Percentiles rank a stretch among this genome's conserved stretches.
Conservation (phyloP, 2,888 invertebrate genomes). For the Apocheima hispidaria region DNA sequence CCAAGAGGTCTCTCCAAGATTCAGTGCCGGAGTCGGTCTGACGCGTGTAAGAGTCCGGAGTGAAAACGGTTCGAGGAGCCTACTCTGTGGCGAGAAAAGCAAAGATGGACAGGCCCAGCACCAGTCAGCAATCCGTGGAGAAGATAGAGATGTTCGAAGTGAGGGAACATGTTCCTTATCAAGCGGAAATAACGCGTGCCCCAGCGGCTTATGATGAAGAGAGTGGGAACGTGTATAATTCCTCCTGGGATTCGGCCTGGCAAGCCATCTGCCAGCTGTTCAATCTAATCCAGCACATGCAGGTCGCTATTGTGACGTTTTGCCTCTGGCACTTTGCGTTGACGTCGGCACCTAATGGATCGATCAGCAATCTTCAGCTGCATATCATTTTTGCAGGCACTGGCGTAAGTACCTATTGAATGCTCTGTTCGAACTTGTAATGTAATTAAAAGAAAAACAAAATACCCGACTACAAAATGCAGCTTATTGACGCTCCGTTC, state of each 20-base stretch:
- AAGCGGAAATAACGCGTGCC: conserved; percentile 75
- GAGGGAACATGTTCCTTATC: conserved; percentile 79
- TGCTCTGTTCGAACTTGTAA: no score
- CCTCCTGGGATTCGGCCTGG: conserved; percentile 78
- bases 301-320: conserved; percentile 78
- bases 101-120: conserved; percentile 78
- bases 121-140: conserved; percentile 75
- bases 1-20: conserved; percentile 50
- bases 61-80: conserved; percentile 58
- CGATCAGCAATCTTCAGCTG: conserved; percentile 75
- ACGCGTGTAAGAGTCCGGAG: conserved; percentile 31
- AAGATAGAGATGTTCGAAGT: conserved; percentile 79
- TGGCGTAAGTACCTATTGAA: conserved; percentile 81
- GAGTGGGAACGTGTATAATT: conserved; percentile 65
- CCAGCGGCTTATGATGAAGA: conserved; percentile 76
- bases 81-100: conserved; percentile 51
- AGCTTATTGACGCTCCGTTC: no score
- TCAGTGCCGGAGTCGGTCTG: conserved; percentile 52
- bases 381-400: conserved; percentile 82
- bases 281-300: conserved; percentile 80
- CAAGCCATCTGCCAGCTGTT: conserved; percentile 74
- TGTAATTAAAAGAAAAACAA: no score
- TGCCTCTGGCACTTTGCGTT: conserved; percentile 78
- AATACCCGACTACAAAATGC: no score
- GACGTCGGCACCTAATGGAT: conserved; percentile 70